phyloP scores from a whole-genome alignment of 2,888 invertebrate species.

The Ochlodes sylvanus region DNA sequence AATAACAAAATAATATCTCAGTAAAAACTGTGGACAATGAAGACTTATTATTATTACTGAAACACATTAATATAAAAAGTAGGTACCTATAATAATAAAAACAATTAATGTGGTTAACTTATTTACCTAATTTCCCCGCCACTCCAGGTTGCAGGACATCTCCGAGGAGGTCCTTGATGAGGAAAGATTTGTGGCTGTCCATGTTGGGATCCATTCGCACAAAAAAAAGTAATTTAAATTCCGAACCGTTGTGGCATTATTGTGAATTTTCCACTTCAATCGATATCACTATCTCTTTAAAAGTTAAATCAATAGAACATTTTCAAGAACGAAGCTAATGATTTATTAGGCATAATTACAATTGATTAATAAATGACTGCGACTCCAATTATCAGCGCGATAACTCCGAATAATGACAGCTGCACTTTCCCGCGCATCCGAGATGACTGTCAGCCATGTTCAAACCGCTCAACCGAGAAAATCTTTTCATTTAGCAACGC shows the following conservation, averaged over 20 bases:
- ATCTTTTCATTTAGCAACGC: slow-evolving; percentile 81
- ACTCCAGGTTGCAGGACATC: slow-evolving; percentile 86
- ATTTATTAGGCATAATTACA: slow-evolving; percentile 24
- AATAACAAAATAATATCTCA: neutral
- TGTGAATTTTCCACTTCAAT: slow-evolving; percentile 15
- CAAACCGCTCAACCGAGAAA: slow-evolving; percentile 77
- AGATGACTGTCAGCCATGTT: slow-evolving; percentile 76
- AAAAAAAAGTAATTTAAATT: slow-evolving; percentile 27
- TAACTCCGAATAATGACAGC: slow-evolving; percentile 49
- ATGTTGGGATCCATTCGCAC: slow-evolving; percentile 62
- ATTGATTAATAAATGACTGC: slow-evolving; percentile 35
- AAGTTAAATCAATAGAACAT: slow-evolving; percentile 8
- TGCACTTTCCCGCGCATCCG: slow-evolving; percentile 75
- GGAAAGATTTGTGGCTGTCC: slow-evolving; percentile 91
- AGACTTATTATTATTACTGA: neutral
- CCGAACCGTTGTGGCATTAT: slow-evolving; percentile 11
- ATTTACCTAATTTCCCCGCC: slow-evolving; percentile 37
- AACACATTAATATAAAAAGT: too few relatives aligned
- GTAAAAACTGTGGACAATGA: neutral
- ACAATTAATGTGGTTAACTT: neutral
- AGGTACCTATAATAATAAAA: too few relatives aligned
- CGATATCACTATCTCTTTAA: slow-evolving; percentile 6
- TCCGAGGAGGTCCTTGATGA: slow-evolving; percentile 93
- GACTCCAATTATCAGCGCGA: slow-evolving; percentile 39
- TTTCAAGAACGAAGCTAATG: slow-evolving; percentile 11